These are phyloP conservation scores for Serilophus lunatus DNA, from an alignment of 2,113 vertebrate species.

Conservation along the genomic window DNA sequence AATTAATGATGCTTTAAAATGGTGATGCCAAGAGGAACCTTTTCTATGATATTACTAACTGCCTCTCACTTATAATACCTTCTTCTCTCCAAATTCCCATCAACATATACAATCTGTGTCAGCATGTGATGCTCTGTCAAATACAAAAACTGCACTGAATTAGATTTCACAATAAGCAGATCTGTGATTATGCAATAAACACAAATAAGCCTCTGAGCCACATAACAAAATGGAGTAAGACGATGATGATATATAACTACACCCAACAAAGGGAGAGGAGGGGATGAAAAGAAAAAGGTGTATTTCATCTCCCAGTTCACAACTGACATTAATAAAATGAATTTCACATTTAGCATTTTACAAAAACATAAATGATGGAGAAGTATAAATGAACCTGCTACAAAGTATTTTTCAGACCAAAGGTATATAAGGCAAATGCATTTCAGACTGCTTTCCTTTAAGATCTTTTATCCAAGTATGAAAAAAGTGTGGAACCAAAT, in stretches of 20 bases:
- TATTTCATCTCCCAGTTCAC: background rate
- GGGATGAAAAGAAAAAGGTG: background rate
- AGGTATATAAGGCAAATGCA: background rate
- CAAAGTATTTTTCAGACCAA: background rate
- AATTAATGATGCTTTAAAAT: background rate
- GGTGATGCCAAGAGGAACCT: fast-evolving
- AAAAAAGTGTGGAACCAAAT: background rate
- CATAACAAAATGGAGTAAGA: background rate
- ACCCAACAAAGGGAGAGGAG: background rate
- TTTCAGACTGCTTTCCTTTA: background rate
- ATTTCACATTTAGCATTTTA: background rate
- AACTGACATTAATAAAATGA: background rate
- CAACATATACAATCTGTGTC: background rate
- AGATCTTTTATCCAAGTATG: background rate
- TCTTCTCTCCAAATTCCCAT: background rate
- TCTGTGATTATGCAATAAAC: background rate
- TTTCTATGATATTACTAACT: background rate
- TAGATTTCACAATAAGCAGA: background rate
- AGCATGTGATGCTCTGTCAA: no score
- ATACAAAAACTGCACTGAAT: background rate
- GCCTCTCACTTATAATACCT: background rate
- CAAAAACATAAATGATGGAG: background rate
- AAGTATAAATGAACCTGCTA: background rate
- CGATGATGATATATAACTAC: fast-evolving
- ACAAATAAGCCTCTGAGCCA: background rate